Evolutionary conservation across 2,113 vertebrate genomes (phyloP).

Genomic region (Psittacus erithacus): DNA sequence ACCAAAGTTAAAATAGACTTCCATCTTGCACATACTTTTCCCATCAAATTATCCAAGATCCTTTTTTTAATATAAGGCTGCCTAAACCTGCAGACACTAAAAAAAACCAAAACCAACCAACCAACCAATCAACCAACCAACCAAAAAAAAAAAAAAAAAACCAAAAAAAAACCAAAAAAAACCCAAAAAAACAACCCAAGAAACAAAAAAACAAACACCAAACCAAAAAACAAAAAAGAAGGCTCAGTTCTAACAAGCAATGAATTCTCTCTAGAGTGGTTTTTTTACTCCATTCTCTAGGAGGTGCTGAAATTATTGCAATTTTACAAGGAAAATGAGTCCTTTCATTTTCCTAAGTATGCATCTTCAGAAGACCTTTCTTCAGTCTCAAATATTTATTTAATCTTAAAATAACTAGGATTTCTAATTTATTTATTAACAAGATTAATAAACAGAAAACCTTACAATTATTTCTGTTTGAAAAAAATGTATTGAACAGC

Average conservation of each 20-base stretch:
- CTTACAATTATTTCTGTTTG: background rate
- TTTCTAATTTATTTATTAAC: background rate
- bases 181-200: fast-evolving
- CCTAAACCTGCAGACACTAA: background rate
- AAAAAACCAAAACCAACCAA: background rate
- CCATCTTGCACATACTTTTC: background rate
- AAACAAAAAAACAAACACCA: background rate
- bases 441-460: background rate
- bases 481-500: background rate
- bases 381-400: background rate
- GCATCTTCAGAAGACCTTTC: background rate
- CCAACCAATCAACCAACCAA: too few species aligned
- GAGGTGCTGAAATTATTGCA: background rate
- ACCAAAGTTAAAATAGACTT: background rate
- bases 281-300: background rate
- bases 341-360: background rate
- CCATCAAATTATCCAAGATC: background rate
- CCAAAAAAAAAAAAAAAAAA: background rate
- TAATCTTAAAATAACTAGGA: background rate
- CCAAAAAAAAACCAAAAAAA: background rate
- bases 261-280: background rate
- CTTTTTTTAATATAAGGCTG: background rate
- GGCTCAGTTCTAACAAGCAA: fast-evolving
- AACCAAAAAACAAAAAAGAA: fast-evolving
- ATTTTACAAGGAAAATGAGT: background rate